Percentiles rank a stretch among this genome's conserved stretches.
Conservation (phyloP, 1,140 invertebrate genomes). For the Dendroctonus valens region DNA sequence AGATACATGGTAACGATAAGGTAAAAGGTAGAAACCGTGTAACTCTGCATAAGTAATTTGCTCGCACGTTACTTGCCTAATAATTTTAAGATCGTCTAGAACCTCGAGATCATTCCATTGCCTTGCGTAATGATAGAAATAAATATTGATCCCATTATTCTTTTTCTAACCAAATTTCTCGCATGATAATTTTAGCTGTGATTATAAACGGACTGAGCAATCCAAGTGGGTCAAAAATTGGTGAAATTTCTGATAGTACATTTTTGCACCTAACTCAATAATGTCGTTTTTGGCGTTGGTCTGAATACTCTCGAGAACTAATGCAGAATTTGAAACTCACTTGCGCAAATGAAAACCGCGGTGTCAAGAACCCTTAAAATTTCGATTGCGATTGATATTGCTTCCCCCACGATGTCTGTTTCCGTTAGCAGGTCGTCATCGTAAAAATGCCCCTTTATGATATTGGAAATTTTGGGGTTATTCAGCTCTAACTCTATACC, state of each 20-base stretch:
- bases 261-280: conserved; percentile 5
- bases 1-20: too few species aligned
- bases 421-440: conserved; percentile 50
- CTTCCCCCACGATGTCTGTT: conserved; percentile 27
- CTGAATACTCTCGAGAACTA: conserved; percentile 1
- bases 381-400: conserved; percentile 28
- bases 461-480: conserved; percentile 32
- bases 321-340: conserved; percentile 45
- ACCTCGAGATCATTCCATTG: conserved; percentile 1
- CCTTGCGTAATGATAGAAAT: conserved; percentile 3
- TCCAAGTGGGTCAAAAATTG: conserved; percentile 37
- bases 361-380: conserved; percentile 8
- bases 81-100: conserved; percentile 5
- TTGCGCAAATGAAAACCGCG: conserved; percentile 47
- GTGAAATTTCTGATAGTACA: conserved; percentile 28
- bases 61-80: conserved; percentile 23
- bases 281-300: neutral
- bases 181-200: conserved; percentile 34
- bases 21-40: too few species aligned
- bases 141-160: conserved; percentile 33
- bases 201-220: conserved; percentile 32
- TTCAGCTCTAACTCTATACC: conserved; percentile 21
- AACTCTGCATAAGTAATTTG: conserved; percentile 48
- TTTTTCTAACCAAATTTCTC: conserved; percentile 30
- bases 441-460: conserved; percentile 43